These are phyloP conservation scores for Acipenser ruthenus DNA, from an alignment of 2,797 vertebrate genomes.

Conservation along the genomic window DNA sequence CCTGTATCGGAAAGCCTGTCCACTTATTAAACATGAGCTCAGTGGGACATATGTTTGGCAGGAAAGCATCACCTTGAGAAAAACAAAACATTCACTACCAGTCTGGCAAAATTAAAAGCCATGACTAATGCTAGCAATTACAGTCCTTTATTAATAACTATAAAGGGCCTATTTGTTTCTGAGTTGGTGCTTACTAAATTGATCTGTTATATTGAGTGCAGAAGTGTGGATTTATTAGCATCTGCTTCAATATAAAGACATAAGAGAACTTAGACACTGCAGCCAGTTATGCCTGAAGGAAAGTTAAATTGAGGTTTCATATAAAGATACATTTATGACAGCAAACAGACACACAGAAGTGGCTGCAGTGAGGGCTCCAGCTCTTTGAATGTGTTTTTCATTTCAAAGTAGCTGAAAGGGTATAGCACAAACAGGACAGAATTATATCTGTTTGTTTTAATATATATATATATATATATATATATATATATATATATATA, in stretches of 20 bases:
- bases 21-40: slow-evolving; percentile 33
- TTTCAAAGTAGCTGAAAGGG: slow-evolving; percentile 20
- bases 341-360: slow-evolving; percentile 9
- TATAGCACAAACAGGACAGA: no score
- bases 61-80: slow-evolving; percentile 40
- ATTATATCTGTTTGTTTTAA: no score
- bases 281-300: slow-evolving; percentile 18
- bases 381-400: slow-evolving; percentile 18
- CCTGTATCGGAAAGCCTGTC: slow-evolving; percentile 11
- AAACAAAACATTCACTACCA: slow-evolving; percentile 27
- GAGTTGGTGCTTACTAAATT: slow-evolving; percentile 35
- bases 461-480: no score
- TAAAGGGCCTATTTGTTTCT: slow-evolving; percentile 43
- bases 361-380: slow-evolving; percentile 1
- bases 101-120: slow-evolving; percentile 43
- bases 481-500: no score
- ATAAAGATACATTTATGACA: slow-evolving; percentile 22
- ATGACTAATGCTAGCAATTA: slow-evolving; percentile 46
- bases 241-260: slow-evolving; percentile 18
- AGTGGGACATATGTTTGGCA: slow-evolving; percentile 25
- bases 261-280: slow-evolving; percentile 10
- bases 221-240: slow-evolving; percentile 32
- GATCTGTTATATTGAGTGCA: slow-evolving; percentile 32
- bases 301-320: slow-evolving; percentile 23
- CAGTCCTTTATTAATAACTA: slow-evolving; percentile 42